Base-by-base conservation (phyloP, 2,888 invertebrate species). In the Lottia scabra region DNA sequence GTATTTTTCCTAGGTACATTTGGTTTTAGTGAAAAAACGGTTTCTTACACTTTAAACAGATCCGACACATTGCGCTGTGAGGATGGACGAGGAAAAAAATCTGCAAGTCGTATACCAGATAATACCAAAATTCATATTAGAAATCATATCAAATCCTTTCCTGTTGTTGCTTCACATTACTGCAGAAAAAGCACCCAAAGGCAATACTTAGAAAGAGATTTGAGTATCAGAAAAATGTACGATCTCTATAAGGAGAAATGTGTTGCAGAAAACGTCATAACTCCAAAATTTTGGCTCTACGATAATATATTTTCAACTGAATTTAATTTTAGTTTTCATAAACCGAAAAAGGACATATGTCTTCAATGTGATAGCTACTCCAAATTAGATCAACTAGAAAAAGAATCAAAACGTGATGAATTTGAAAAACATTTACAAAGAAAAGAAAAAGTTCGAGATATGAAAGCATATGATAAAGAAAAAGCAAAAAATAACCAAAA, bases 341-440 rank as follows among this genome's bases (percentile, higher is more conserved):
- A 67, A 56, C 77, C 78, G 5, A 56, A 73, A n/a, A 77, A 77
- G 67, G 78, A 78, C 67, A 67, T 75, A 27, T 79, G 79, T 67
- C 74, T 76, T 23, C 65, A 75, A 26, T 77, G 75, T 26, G 65
- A 19, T 45, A 19, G 43, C 15, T 75, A 70, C 46, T 27, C 44
- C 15, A 46, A 43, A 23, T 23, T 63, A 23, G 26, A 67, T 15
- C 56, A 56, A 23, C 19, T 6, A 8, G 56, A n/a, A 23, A 5
- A 56, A 23, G 19, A 56, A 56, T n/a, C n/a, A n/a, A n/a, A n/a
- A n/a, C n/a, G n/a, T n/a, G n/a, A n/a, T n/a, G n/a, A n/a, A n/a
- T n/a, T n/a, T n/a, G n/a, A n/a, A n/a, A n/a, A n/a, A n/a, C n/a
- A n/a, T n/a, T n/a, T n/a, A n/a, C n/a, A n/a, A n/a, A n/a, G n/a